A percentile compares a stretch with the other conserved stretches of the same genome.
Conservation (phyloP, 2,113 vertebrate genomes). For the Sapajus apella region DNA sequence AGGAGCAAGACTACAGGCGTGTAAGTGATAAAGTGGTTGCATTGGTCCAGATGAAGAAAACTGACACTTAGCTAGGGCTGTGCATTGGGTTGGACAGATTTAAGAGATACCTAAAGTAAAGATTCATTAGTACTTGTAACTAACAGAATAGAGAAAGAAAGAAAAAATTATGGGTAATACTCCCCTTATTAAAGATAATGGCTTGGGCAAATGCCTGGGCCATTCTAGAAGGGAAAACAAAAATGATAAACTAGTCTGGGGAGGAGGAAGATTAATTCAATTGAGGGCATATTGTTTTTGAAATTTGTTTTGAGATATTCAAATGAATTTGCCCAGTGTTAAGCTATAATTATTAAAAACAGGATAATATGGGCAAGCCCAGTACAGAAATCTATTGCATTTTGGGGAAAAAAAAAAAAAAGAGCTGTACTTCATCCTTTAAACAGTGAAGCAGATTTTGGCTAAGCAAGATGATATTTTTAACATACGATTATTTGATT, state of each 20-base stretch:
- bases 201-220: neutral
- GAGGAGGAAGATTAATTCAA: neutral
- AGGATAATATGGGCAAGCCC: neutral
- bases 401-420: neutral
- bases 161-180: neutral
- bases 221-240: neutral
- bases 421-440: neutral
- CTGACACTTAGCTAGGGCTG: rapidly evolving
- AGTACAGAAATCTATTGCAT: neutral
- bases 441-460: neutral
- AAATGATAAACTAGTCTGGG: neutral
- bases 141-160: neutral
- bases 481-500: neutral
- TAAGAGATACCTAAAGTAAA: neutral
- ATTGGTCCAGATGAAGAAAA: rapidly evolving
- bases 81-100: neutral
- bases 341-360: neutral
- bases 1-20: neutral
- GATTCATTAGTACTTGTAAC: neutral
- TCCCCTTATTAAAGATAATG: neutral
- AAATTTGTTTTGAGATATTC: neutral
- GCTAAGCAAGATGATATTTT: neutral
- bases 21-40: no score
- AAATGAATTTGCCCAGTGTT: neutral
- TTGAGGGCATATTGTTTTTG: neutral